Conservation (phyloP, 2,888 invertebrate species). For the Tenthredo amoena region DNA sequence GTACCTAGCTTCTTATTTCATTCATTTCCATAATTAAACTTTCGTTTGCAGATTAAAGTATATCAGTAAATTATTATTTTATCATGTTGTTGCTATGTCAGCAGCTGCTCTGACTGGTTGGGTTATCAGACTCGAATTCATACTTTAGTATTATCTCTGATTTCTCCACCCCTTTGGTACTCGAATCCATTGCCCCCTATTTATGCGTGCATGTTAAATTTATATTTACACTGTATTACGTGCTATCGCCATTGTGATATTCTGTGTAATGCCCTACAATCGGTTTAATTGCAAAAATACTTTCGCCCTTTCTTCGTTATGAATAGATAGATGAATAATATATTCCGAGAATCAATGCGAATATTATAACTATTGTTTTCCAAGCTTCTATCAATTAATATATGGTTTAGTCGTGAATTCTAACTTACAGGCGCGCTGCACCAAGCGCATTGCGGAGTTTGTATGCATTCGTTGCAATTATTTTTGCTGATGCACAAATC, state of each 20-base stretch:
- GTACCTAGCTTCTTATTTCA: neutral
- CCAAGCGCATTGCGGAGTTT: constrained; percentile 94
- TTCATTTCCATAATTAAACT: neutral
- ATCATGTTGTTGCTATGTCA: neutral
- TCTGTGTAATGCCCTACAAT: too few relatives aligned
- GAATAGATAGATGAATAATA: neutral
- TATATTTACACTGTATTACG: too few relatives aligned
- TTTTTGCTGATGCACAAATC: constrained; percentile 91
- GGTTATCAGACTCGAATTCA: neutral
- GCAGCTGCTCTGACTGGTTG: neutral
- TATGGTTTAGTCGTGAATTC: neutral
- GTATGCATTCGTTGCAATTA: constrained; percentile 94
- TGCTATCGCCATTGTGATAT: too few relatives aligned
- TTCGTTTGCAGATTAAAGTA: neutral
- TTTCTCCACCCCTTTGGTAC: too few relatives aligned
- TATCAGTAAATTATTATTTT: neutral
- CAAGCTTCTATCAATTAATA: neutral
- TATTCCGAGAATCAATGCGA: neutral
- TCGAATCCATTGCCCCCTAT: too few relatives aligned
- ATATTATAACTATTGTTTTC: neutral
- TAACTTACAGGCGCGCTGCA: constrained; percentile 84
- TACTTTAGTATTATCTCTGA: neutral
- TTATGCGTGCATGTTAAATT: too few relatives aligned
- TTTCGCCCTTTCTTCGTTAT: too few relatives aligned
- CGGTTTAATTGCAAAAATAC: too few relatives aligned